Percentiles rank a stretch among this genome's conserved stretches.
phyloP scores from a whole-genome alignment of 92 coral and sea anemone species.

The Paragorgia papillata region DNA sequence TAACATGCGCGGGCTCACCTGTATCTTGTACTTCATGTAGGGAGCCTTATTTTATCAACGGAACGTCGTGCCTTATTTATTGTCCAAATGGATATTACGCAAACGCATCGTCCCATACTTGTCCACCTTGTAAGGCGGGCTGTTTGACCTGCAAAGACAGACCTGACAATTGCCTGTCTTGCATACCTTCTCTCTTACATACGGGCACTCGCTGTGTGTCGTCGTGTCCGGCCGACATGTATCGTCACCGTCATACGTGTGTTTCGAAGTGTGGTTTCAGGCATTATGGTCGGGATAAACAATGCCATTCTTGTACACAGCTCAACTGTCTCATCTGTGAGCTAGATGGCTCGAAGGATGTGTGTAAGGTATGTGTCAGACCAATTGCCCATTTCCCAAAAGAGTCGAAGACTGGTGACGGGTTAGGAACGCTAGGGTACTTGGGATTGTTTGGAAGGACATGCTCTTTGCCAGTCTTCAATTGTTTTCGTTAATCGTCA shows the following conservation, averaged over 20 bases:
- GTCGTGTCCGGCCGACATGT: not conserved
- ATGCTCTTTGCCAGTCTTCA: no score
- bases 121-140: conserved; percentile 15
- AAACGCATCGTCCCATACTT: not conserved
- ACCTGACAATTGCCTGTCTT: conserved; percentile 23
- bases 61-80: not conserved
- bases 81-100: conserved; percentile 27
- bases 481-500: no score
- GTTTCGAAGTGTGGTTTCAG: conserved; percentile 8
- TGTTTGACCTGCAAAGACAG: conserved; percentile 6
- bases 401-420: no score
- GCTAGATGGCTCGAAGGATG: not conserved
- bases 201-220: conserved; percentile 5
- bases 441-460: no score
- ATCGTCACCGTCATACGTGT: conserved; percentile 11
- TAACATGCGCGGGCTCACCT: not conserved
- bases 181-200: not conserved
- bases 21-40: conserved; percentile 17
- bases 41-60: not conserved
- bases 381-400: no score
- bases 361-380: not conserved
- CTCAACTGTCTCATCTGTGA: conserved; percentile 12
- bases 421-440: no score
- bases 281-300: conserved; percentile 12
- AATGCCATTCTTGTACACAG: conserved; percentile 12